A percentile compares a stretch with the other conserved stretches of the same genome.
These are phyloP conservation scores for Paraescarpia echinospica DNA, from an alignment of 1,140 invertebrate species.

Conservation along the genomic window DNA sequence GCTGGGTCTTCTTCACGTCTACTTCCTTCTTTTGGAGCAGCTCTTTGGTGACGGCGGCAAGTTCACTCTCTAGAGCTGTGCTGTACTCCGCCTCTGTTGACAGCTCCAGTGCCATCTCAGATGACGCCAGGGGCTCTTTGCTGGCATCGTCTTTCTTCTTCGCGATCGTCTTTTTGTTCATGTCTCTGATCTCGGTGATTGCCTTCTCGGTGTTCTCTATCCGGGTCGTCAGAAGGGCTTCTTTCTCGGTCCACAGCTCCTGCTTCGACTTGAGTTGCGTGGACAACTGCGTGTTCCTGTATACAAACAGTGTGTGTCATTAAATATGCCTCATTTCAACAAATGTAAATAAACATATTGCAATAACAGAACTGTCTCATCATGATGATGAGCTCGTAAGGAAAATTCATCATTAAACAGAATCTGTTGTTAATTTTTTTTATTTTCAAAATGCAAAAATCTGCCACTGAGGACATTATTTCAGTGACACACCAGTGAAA, in stretches of 20 bases:
- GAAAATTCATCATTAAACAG: too few relatives aligned
- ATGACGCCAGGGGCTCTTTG: background rate
- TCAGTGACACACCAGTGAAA: too few relatives aligned
- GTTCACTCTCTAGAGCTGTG: constrained; percentile 1
- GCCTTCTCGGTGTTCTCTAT: background rate
- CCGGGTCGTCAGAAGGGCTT: background rate
- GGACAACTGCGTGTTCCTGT: background rate
- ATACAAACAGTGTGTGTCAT: background rate
- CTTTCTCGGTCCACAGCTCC: constrained; percentile 36
- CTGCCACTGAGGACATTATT: too few relatives aligned
- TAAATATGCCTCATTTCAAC: too few relatives aligned
- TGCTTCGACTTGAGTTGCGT: constrained; percentile 3
- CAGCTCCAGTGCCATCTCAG: background rate
- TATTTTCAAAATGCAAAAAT: too few relatives aligned
- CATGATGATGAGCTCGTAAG: too few relatives aligned
- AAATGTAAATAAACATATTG: too few relatives aligned
- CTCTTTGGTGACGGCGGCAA: background rate
- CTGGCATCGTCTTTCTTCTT: constrained; percentile 35
- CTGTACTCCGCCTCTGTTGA: background rate
- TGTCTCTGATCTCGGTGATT: background rate
- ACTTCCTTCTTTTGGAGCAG: constrained; percentile 6
- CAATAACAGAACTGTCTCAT: too few relatives aligned
- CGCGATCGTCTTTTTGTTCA: constrained; percentile 53
- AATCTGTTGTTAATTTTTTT: too few relatives aligned
- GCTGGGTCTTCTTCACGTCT: constrained; percentile 7